Base-by-base conservation (phyloP, 2,113 vertebrate genomes). In the Marmota flaviventris region DNA sequence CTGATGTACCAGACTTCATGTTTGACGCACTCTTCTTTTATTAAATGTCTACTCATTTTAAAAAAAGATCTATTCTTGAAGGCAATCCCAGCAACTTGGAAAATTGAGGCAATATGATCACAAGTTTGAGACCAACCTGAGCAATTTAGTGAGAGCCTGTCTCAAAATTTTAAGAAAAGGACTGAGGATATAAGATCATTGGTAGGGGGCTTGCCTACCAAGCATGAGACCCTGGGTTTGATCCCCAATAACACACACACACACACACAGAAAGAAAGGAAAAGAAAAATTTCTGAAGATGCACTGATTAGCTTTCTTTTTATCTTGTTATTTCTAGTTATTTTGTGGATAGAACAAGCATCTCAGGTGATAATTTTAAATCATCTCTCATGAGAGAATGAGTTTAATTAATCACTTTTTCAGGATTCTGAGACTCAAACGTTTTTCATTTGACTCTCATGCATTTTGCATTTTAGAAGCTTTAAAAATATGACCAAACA, bases 271-370 rank as follows among this genome's bases (percentile, higher is more conserved):
- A 63, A 27, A 11, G 61, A 63, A 63, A 63, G 24, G 24, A 63
- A 63, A 63, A 63, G 61, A 63, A 63, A 67, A 69, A 69, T 34
- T 69, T 45, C 84, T 56, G 53, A 86, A 92, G 82, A 91, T 39
- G 34, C 8, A 27, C 48, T 79, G 37, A 63, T 88, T n/a, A 63
- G 20, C 11, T 90, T 67, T 67, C 37, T n/a, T 83, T 16, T 78
- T 56, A 42, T 34, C 34, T 84, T 32, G 39, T 42, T 56, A 17
- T 82, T 87, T 67, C 42, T 29, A 34, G 7, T 63, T 79, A 48
- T 73, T 81, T 51, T 56, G 67, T 83, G n/a, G 27, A 22, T 53
- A n/a, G 45, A 45, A 94, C 91, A 90, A 91, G 42, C 32, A 92
- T 29, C 65, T 85, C 45, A 2, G 14, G 25, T 69, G 12, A 75